Base-by-base conservation (phyloP, 2,888 invertebrate genomes). In the Strigamia maritima region DNA sequence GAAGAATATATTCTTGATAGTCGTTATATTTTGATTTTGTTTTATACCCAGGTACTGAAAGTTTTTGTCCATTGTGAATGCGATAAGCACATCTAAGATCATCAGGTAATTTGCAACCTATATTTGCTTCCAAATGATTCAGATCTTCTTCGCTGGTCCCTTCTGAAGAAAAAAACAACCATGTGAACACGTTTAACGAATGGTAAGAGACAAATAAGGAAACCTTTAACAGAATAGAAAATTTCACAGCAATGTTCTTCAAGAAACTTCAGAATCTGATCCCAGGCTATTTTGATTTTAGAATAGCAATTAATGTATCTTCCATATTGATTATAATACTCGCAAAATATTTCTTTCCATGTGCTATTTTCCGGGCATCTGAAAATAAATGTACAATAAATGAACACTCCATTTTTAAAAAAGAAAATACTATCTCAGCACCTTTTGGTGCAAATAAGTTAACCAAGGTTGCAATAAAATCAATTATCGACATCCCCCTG, bases 81-180 rank as follows among this genome's bases (percentile, higher is more conserved):
- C 84, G 82, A 79, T 83, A 83, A 14, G 84, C 84, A 79, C 84
- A 83, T 40, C 84, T 80, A 0, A 84, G 75, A 81, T 85, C 85
- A 22, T 79, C 65, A 0, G 84, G 84, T 14, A 85, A 80, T 44
- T 78, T 80, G n/a, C 82, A 80, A 24, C 80, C 81, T 4, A 83
- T 78, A 24, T 75, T 79, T 2, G 75, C 80, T 79, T 85, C 84
- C 12, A 81, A 77, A 2, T 70, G 75, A 79, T 83, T 75, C 22
- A 83, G 38, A 65, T 81, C 79, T 40, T 80, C 79, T 79, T 83
- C 83, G 1, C 81, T 75, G 19, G 78, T 79, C 19, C 83, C 83
- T 28, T 60, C 83, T 82, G 40, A 26, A 75, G 75, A 78, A 26
- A 78, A 35, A 19, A 24, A 28, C 12, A 16, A 74, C 3, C 4